These are phyloP conservation scores for Acronicta leporina DNA, from an alignment of 2,888 invertebrate genomes.

Conservation along the genomic window DNA sequence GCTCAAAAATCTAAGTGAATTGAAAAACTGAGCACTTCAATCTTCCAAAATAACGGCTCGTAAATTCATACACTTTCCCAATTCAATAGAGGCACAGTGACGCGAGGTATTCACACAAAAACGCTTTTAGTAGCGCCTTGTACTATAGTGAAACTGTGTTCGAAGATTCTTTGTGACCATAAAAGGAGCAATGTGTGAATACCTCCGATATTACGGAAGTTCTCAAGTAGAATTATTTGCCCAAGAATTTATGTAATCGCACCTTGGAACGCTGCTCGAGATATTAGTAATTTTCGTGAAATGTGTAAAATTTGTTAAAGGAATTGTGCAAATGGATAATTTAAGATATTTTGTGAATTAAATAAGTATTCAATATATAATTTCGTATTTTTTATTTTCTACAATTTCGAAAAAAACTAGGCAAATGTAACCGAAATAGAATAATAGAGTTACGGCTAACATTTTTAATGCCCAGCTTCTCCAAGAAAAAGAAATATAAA, in stretches of 20 bases:
- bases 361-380: too few species aligned
- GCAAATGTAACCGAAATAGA: conserved; percentile 16
- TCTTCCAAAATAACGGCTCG: conserved; percentile 60
- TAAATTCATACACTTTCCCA: conserved; percentile 75
- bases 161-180: conserved; percentile 71
- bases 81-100: conserved; percentile 72
- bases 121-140: conserved; percentile 71
- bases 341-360: conserved; percentile 3
- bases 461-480: conserved; percentile 33
- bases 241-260: conserved; percentile 63
- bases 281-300: conserved; percentile 41
- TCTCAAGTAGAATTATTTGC: conserved; percentile 61
- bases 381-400: neutral
- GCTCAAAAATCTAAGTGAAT: conserved; percentile 4
- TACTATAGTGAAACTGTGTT: conserved; percentile 67
- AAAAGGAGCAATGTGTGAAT: conserved; percentile 70
- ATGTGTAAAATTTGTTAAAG: conserved; percentile 29
- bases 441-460: conserved; percentile 31
- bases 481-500: conserved; percentile 46
- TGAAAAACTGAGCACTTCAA: conserved; percentile 51
- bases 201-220: conserved; percentile 65
- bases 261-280: conserved; percentile 40
- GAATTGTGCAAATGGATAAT: conserved; percentile 11
- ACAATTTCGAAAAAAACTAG: conserved; percentile 3
- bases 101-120: conserved; percentile 71